Evolutionary conservation across 2,113 vertebrate genomes (phyloP).

Genomic region (Syrrhaptes paradoxus): DNA sequence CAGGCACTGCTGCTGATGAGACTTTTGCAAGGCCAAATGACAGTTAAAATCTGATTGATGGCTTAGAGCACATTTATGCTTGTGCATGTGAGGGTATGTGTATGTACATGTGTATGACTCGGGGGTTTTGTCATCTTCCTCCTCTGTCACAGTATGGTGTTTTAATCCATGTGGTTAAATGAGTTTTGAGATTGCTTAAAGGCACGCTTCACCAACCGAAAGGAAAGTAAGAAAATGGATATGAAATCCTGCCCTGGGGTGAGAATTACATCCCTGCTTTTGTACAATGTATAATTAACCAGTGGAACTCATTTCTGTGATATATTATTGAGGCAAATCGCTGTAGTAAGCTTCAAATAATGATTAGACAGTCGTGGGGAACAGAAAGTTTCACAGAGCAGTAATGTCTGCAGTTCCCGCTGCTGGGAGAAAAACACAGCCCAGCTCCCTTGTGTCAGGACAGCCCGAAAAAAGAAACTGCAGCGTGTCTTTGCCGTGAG

Average conservation of each 20-base stretch:
- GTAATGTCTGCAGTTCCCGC: background rate
- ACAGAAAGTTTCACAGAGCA: background rate
- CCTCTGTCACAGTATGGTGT: background rate
- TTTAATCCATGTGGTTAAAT: background rate
- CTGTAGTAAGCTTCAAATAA: background rate
- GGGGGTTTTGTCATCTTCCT: background rate
- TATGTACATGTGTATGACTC: background rate
- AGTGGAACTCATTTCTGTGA: background rate
- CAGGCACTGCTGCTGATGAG: background rate
- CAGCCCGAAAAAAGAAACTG: background rate
- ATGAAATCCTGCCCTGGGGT: constrained; percentile 6
- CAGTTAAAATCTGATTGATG: background rate
- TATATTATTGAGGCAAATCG: background rate
- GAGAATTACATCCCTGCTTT: background rate
- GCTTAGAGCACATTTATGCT: background rate
- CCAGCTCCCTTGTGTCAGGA: background rate
- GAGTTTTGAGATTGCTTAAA: background rate
- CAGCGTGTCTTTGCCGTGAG: accelerated
- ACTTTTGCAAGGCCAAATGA: background rate
- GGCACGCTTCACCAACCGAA: background rate
- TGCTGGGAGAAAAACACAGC: background rate
- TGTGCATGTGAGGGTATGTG: background rate
- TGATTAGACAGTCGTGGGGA: background rate
- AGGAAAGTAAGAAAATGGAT: background rate
- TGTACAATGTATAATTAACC: constrained; percentile 7